Evolutionary conservation across 2,888 invertebrate species (phyloP), one percentile per base, ranked within the genome.

Genomic region (Parnassius smintheus): DNA sequence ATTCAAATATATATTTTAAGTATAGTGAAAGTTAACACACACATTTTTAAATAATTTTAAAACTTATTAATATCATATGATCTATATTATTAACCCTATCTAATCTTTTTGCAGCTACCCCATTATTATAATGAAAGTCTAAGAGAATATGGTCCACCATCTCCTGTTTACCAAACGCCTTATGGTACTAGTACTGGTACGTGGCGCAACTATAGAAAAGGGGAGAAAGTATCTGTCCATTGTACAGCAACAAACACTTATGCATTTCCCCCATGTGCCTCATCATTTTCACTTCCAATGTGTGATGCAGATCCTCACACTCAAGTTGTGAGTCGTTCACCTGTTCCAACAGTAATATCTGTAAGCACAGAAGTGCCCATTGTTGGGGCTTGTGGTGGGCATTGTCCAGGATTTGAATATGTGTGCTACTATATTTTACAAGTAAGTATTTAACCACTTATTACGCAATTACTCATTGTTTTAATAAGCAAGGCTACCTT

Each of bases 361-460:
- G 79, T 82, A 13, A 91, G 87, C 69, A 91, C 92, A 65, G 92
- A 92, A 75, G 91, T 91, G 63, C 92, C 93, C 58, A 92, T 93
- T 54, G 93, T 94, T 65, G 93, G 94, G 67, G 94, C 94, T 35
- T 95, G 95, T 80, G 94, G 94, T 11, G 95, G 95, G 4, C 94
- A 94, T 76, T 95, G 95, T 70, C 93, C 94, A 68, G 94, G 94
- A 68, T 94, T 94, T 87, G 94, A 95, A 89, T 94, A 94, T 88
- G 94, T 94, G 72, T 95, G 94, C 85, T 94, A 94, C 82, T 94
- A 94, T 81, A 94, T 94, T 75, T 88, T 95, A 75, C 94, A 94
- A 92, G 94, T 94, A 75, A 72, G 61, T 66, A 53, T 55, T 25
- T 3, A 18, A 35, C 35, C 35, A 35, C 35, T 35, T 35, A 35